Evolutionary conservation across 2,888 invertebrate genomes (phyloP).

Genomic region (Coenonympha arcania): DNA sequence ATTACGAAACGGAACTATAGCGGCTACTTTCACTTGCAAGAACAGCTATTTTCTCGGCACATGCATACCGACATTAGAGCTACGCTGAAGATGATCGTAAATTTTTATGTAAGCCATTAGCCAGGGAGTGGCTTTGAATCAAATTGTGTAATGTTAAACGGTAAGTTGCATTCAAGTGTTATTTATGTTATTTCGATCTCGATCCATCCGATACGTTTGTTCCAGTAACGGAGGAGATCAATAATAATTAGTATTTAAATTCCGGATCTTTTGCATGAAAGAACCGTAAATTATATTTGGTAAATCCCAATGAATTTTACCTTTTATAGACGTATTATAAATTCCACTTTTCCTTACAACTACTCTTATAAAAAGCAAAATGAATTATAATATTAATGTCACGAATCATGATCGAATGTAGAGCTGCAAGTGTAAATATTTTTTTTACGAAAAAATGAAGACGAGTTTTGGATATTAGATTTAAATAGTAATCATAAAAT

Average conservation of each 20-base stretch:
- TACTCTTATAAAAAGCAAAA: no score
- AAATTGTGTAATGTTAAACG: slow-evolving; percentile 40
- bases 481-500: neutral
- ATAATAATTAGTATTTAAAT: neutral
- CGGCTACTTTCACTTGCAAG: slow-evolving; percentile 65
- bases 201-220: neutral
- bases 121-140: slow-evolving; percentile 33
- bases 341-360: no score
- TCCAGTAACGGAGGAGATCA: neutral
- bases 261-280: neutral
- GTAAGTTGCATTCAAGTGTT: slow-evolving; percentile 5
- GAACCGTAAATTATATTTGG: neutral
- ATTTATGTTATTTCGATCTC: neutral
- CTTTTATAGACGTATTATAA: no score
- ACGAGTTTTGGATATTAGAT: neutral
- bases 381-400: no score
- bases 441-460: no score
- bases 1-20: slow-evolving; percentile 62
- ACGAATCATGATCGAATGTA: no score
- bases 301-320: neutral
- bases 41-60: slow-evolving; percentile 57
- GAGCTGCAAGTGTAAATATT: no score
- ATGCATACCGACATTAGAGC: slow-evolving; percentile 36
- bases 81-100: slow-evolving; percentile 47
- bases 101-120: slow-evolving; percentile 46